phyloP scores from a whole-genome alignment of 2,888 invertebrate species.

The Spisula subtruncata region DNA sequence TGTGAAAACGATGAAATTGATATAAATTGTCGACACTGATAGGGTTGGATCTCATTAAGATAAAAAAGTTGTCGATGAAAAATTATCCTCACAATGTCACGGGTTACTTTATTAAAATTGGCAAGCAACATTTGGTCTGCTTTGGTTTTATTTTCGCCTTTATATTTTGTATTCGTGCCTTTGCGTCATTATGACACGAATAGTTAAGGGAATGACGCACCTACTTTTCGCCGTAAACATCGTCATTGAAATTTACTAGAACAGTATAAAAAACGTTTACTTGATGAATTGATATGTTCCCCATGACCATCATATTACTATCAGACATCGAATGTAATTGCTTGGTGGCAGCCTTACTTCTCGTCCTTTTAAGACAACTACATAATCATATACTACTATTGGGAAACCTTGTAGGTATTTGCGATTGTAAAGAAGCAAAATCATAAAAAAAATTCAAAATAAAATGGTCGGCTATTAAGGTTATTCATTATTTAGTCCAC shows the following conservation, averaged over 20 bases:
- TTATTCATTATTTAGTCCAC: no score
- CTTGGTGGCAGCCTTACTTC: no score
- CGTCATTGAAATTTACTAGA: background rate
- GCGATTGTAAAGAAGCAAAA: no score
- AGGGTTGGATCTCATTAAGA: constrained; percentile 47
- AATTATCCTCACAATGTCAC: constrained; percentile 23
- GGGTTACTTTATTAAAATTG: background rate
- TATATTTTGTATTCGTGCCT: background rate
- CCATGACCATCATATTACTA: no score
- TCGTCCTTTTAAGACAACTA: no score
- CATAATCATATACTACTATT: no score
- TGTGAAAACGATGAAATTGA: constrained; percentile 15
- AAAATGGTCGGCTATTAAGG: no score
- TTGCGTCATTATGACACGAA: constrained; percentile 3
- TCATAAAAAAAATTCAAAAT: no score
- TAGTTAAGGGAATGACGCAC: background rate
- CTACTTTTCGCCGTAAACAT: background rate
- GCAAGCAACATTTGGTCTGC: background rate
- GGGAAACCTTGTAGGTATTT: no score
- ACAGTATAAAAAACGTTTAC: background rate
- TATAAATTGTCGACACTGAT: background rate
- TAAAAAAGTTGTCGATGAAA: constrained; percentile 47
- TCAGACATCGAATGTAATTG: no score
- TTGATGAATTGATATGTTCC: background rate
- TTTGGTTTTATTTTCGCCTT: background rate